Evolutionary conservation across 2,797 vertebrate genomes (phyloP).

Genomic region (Lepilemur septentrionalis): DNA sequence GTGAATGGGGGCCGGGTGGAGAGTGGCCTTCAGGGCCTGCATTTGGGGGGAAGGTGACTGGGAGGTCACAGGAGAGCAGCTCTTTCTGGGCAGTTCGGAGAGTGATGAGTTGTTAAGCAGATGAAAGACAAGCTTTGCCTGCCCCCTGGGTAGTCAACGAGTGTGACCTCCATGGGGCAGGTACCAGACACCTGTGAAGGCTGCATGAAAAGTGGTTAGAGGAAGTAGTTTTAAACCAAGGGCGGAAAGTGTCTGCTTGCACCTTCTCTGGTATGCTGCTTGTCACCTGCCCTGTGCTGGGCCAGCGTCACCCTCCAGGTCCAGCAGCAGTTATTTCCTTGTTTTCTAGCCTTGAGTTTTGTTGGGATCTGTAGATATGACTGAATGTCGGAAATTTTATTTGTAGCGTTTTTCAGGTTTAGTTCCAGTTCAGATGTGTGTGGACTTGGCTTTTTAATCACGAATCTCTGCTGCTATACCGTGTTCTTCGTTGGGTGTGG

Average conservation of each 20-base stretch:
- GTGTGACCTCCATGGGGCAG: neutral
- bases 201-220: neutral
- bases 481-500: neutral
- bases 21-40: neutral
- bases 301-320: neutral
- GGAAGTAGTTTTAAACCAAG: neutral
- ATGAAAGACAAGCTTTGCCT: neutral
- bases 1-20: neutral
- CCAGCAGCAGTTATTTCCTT: neutral
- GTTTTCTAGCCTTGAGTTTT: neutral
- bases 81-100: neutral
- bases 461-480: fast-evolving
- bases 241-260: neutral
- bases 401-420: neutral
- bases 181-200: neutral
- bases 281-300: neutral
- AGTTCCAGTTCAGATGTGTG: neutral
- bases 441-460: no score
- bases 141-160: fast-evolving
- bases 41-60: neutral
- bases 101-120: neutral
- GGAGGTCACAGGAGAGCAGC: neutral
- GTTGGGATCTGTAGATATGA: neutral
- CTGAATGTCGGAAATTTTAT: neutral
- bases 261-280: neutral